Conservation (phyloP, 2,888 invertebrate genomes). For the Sylvicola cinctus region DNA sequence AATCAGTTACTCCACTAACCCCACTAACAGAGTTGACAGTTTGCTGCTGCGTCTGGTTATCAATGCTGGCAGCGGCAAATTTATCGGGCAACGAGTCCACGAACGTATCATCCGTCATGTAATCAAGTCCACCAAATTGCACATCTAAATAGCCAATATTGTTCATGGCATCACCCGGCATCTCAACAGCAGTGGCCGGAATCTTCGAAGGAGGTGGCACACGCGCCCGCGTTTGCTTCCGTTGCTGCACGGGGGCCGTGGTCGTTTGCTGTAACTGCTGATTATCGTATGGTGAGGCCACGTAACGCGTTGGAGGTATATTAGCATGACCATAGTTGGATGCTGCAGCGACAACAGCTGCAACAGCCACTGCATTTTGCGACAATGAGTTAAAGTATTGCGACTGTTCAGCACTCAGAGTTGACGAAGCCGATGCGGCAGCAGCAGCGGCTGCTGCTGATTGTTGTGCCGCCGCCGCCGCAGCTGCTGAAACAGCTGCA, state of each 20-base stretch:
- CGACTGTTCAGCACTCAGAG: slow-evolving; percentile 38
- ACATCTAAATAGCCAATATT: slow-evolving; percentile 67
- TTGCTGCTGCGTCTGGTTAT: slow-evolving; percentile 15
- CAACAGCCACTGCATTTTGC: slow-evolving; percentile 13
- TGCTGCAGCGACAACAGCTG: no score
- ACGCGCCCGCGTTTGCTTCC: slow-evolving; percentile 41
- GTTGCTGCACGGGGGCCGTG: slow-evolving; percentile 14
- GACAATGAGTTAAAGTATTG: slow-evolving; percentile 34
- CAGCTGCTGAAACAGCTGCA: slow-evolving; percentile 14
- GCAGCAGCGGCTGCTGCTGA: slow-evolving; percentile 15
- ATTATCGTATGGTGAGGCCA: no score
- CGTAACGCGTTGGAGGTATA: neutral
- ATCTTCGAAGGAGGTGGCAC: slow-evolving; percentile 82
- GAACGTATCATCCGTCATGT: slow-evolving; percentile 33
- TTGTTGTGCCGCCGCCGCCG: slow-evolving; percentile 18
- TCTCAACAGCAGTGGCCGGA: slow-evolving; percentile 84
- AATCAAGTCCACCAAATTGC: slow-evolving; percentile 80
- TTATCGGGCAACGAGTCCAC: slow-evolving; percentile 24
- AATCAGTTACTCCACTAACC: no score
- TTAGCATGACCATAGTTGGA: neutral
- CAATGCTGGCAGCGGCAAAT: slow-evolving; percentile 19
- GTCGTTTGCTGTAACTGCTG: slow-evolving; percentile 18
- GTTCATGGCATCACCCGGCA: slow-evolving; percentile 72
- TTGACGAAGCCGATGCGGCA: slow-evolving; percentile 34
- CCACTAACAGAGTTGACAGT: no score